phyloP scores from a whole-genome alignment of 2,888 invertebrate genomes.

The Hydropsyche betteni region DNA sequence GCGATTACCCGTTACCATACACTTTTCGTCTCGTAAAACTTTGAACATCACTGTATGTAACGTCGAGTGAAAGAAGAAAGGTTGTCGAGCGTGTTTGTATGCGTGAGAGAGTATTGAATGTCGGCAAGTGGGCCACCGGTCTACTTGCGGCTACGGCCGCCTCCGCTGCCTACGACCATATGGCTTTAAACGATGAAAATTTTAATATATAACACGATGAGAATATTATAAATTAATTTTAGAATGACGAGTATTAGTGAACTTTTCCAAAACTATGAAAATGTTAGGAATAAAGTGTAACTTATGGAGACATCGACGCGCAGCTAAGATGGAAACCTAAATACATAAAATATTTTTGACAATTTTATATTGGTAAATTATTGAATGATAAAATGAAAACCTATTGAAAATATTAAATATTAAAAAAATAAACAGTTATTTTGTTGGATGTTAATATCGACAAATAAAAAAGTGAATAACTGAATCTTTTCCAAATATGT shows the following conservation, averaged over 20 bases:
- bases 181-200: neutral
- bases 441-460: neutral
- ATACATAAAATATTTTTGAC: neutral
- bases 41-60: conserved; percentile 31
- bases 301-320: neutral
- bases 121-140: conserved; percentile 45
- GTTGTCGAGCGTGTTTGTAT: conserved; percentile 22
- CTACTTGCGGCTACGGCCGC: conserved; percentile 39
- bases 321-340: neutral
- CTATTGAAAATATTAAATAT: too few species aligned
- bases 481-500: conserved; percentile 22
- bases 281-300: neutral
- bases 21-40: conserved; percentile 30
- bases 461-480: conserved; percentile 6
- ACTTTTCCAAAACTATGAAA: neutral
- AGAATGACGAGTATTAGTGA: neutral
- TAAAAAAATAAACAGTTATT: conserved; percentile 8
- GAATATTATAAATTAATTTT: neutral
- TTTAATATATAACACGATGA: neutral
- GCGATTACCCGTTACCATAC: conserved; percentile 18
- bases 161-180: conserved; percentile 22
- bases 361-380: neutral
- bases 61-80: conserved; percentile 44
- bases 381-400: neutral
- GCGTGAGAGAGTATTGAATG: conserved; percentile 40